Evolutionary conservation across 2,888 invertebrate species (phyloP).

Genomic region (Dione juno): DNA sequence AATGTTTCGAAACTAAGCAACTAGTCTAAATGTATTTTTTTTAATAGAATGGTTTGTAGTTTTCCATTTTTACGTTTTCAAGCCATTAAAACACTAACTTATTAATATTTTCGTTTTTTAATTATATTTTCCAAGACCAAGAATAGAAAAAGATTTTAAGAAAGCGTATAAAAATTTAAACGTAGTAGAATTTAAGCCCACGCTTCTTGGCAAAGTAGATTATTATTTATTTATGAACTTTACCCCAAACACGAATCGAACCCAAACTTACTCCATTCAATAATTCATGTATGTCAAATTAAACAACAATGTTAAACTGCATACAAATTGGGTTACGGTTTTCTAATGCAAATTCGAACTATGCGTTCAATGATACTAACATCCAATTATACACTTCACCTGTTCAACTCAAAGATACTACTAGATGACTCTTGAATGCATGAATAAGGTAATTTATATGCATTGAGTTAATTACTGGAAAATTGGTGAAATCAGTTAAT

Average conservation of each 20-base stretch:
- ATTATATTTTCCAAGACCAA: no score
- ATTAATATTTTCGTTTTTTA: no score
- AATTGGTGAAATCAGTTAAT: background rate
- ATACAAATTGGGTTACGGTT: background rate
- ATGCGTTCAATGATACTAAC: background rate
- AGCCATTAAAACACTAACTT: no score
- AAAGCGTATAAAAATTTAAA: no score
- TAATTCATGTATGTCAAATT: background rate
- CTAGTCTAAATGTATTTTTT: no score
- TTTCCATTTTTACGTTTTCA: no score
- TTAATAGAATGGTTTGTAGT: no score
- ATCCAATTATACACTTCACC: constrained; percentile 12
- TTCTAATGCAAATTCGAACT: constrained; percentile 18
- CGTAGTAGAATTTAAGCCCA: no score
- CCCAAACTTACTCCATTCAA: background rate
- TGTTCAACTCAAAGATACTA: background rate
- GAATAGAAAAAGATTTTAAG: no score
- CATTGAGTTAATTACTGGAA: background rate
- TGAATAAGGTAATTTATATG: constrained; percentile 16
- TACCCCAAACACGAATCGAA: background rate
- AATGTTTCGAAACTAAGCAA: no score
- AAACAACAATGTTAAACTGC: background rate
- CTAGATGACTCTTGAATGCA: constrained; percentile 8
- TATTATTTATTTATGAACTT: no score
- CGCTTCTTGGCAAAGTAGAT: no score